Conservation (phyloP, 2,113 vertebrate genomes). For the Willisornis vidua region DNA sequence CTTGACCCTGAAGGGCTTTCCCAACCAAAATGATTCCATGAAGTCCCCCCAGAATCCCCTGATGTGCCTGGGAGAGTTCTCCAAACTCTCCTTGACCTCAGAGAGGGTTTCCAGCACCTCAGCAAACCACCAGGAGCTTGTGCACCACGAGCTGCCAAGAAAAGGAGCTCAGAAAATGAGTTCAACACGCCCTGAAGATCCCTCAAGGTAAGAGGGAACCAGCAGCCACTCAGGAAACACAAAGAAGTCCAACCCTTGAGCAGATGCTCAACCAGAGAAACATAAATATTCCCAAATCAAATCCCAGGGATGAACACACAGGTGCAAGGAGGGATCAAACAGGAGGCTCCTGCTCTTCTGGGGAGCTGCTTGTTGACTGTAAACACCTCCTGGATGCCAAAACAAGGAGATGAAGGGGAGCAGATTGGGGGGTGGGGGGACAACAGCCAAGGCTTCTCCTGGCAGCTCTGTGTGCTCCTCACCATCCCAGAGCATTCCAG, state of each 20-base stretch:
- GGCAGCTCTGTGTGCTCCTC: too few relatives aligned
- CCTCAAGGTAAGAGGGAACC: not conserved
- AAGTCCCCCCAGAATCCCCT: not conserved
- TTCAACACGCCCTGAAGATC: not conserved
- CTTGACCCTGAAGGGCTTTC: not conserved
- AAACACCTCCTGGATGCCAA: slow-evolving; percentile 6
- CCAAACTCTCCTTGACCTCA: not conserved
- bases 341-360: not conserved
- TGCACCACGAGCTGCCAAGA: not conserved
- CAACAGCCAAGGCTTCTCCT: not conserved
- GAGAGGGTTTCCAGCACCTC: not conserved
- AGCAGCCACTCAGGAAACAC: not conserved
- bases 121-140: not conserved
- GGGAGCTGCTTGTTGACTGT: slow-evolving; percentile 26
- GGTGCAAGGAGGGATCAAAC: slow-evolving; percentile 42
- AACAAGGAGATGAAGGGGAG: not conserved
- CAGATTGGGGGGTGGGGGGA: slow-evolving; percentile 21
- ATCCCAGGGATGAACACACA: not conserved
- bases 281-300: not conserved
- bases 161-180: not conserved
- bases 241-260: not conserved
- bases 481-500: not conserved
- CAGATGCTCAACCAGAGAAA: not conserved
- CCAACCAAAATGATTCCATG: not conserved
- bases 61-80: not conserved